Evolutionary conservation across 2,797 vertebrate species (phyloP), one percentile per base, ranked within the genome.

Genomic region (Buceros bicornis): DNA sequence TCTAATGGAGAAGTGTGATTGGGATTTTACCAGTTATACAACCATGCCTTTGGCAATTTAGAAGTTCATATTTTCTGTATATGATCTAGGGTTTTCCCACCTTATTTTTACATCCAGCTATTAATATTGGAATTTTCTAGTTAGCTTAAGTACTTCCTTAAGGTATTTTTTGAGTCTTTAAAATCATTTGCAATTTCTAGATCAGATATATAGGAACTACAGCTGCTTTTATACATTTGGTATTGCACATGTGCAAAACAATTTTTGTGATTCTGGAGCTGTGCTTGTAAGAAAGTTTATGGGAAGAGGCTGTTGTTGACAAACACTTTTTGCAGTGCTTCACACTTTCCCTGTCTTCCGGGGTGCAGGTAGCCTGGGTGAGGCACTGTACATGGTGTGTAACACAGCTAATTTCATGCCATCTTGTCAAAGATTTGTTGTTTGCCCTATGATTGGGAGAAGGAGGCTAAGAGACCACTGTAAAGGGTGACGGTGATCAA

Each of bases 341-440:
- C 82, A 10, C 7, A 8, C 10, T n/a, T 72, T 78, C 19, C 20
- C 13, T 1, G 4, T 72, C 58, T 61, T 37, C 61, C 13, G 73
- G 51, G 69, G 11, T 64, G 16, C 25, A 53, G 77, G 31, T 28
- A 57, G 0, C 19, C 4, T 51, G 35, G 8, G 3, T 78, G 31
- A n/a, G 21, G 29, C 18, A 10, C 70, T 81, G n/a, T 86, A 21
- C 8, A 0, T 25, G 13, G 26, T 60, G 13, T 37, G 10, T 84
- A 37, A 43, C 3, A 3, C 0, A 0, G 8, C 13, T 47, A 19
- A 25, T 79, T 54, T 87, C 16, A 28, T 2, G 1, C 73, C 7
- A 53, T 66, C 6, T 1, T 29, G 45, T 71, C 16, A 51, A n/a
- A 50, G 47, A 35, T 13, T 65, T n/a, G 17, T 58, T 48, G 24